Evolutionary conservation across 2,888 invertebrate genomes (phyloP), one percentile per base, ranked within the genome.

Genomic region (Graphium colonna): DNA sequence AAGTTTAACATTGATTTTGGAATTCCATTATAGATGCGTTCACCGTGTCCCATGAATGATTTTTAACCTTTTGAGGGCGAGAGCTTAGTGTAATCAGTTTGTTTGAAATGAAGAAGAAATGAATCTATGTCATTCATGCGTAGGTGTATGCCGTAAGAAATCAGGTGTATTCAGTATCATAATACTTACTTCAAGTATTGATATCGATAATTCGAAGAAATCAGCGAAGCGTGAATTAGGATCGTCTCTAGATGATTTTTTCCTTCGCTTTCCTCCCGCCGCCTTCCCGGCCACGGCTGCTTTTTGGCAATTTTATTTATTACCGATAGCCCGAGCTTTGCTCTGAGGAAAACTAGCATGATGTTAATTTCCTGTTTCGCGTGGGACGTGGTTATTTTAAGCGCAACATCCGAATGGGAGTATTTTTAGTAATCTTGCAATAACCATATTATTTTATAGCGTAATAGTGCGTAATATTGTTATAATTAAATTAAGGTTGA

Each of bases 291-390:
- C 60, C 65, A 64, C 62, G 64, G 60, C 67, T 77, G 79, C 80
- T 79, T 80, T 80, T 82, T 81, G 74, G 75, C 81, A 80, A 85
- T 86, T 79, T 81, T 84, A 85, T 86, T 84, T 86, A 84, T 85
- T 82, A 78, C 69, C 73, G 75, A 78, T 74, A 75, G 80, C 71
- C 79, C 73, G 70, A 71, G 68, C 71, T 70, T 68, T 66, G 61
- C 68, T 67, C 67, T 60, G 69, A 77, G 81, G 78, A 83, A 84
- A 84, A 76, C 77, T 80, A 73, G 70, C 74, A 74, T 81, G 82
- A 82, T 84, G 80, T 82, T 87, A 84, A 87, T 88, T 86, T 85
- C 85, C 86, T 83, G 86, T 81, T 66, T 61, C 68, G 55, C 55
- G 17, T 21, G 48, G 42, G 38, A 33, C 21, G n/a, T n/a, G n/a